Conservation (phyloP, 2,888 invertebrate genomes). For the Spisula solida region DNA sequence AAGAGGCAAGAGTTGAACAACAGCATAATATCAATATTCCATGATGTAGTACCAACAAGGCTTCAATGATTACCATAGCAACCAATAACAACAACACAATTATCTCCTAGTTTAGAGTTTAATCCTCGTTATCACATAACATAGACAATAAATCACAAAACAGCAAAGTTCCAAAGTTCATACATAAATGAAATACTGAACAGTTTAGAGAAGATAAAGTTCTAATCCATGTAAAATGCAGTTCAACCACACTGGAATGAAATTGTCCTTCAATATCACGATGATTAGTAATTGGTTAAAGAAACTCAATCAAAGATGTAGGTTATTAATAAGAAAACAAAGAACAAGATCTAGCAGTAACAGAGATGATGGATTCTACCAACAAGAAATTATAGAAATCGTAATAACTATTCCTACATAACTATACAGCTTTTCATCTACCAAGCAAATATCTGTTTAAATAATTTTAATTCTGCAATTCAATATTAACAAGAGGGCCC, state of each 20-base stretch:
- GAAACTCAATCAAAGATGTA: not conserved
- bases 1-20: too few relatives aligned
- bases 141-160: constrained; percentile 18
- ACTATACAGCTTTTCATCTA: too few relatives aligned
- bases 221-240: not conserved
- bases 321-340: not conserved
- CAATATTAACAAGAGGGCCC: too few relatives aligned
- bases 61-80: not conserved
- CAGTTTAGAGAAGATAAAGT: not conserved
- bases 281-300: not conserved
- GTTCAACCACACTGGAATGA: constrained; percentile 13
- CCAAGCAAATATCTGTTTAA: too few relatives aligned
- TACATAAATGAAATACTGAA: constrained; percentile 17
- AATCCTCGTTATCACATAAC: constrained; percentile 19
- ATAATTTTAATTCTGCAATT: too few relatives aligned
- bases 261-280: not conserved
- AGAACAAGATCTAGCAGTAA: not conserved
- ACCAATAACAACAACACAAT: not conserved
- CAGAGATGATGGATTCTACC: not conserved
- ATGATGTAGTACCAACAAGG: too few relatives aligned
- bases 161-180: constrained; percentile 3
- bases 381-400: too few relatives aligned
- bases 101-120: not conserved
- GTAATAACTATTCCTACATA: too few relatives aligned
- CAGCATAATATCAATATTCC: too few relatives aligned